These are phyloP conservation scores for Aradophagus sp. DNA, from an alignment of 1,140 invertebrate genomes.

Conservation along the genomic window DNA sequence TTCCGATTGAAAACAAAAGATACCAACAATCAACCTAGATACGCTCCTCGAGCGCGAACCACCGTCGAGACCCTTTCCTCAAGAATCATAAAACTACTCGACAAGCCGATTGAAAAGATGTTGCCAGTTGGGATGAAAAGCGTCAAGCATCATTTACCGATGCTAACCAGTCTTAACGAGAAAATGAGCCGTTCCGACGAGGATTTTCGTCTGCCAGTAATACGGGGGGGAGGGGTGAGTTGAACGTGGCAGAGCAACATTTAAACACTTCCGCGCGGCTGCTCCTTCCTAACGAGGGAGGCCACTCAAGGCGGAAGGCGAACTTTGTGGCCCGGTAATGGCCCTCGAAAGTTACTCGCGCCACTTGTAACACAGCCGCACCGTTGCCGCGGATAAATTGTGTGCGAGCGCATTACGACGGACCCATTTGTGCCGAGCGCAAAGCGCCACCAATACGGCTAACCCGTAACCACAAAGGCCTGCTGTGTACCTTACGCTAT, in stretches of 20 bases:
- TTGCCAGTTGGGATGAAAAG: slow-evolving; percentile 14
- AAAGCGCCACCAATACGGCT: slow-evolving; percentile 44
- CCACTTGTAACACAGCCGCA: slow-evolving; percentile 62
- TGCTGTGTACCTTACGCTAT: slow-evolving; percentile 25
- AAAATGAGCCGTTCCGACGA: not conserved
- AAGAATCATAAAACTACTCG: slow-evolving; percentile 9
- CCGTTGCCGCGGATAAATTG: slow-evolving; percentile 50
- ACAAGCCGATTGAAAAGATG: slow-evolving; percentile 21
- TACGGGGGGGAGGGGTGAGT: not conserved
- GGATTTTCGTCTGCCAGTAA: not conserved
- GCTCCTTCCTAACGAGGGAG: slow-evolving; percentile 58
- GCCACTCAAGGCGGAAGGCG: slow-evolving; percentile 43
- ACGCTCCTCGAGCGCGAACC: not conserved
- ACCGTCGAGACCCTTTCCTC: not conserved
- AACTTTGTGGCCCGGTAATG: slow-evolving; percentile 58
- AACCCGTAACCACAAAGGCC: slow-evolving; percentile 33
- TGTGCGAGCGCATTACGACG: slow-evolving; percentile 47
- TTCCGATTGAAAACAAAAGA: too few relatives aligned
- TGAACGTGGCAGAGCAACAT: slow-evolving; percentile 25
- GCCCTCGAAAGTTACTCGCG: slow-evolving; percentile 66
- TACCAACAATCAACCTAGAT: slow-evolving; percentile 19
- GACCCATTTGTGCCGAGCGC: slow-evolving; percentile 29
- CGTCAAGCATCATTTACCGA: not conserved
- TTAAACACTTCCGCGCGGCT: slow-evolving; percentile 56
- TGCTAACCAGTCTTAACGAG: too few relatives aligned